A percentile compares a stretch with the other conserved stretches of the same genome.
Conservation (phyloP, 2,797 vertebrate genomes). For the Geotrypetes seraphini region DNA sequence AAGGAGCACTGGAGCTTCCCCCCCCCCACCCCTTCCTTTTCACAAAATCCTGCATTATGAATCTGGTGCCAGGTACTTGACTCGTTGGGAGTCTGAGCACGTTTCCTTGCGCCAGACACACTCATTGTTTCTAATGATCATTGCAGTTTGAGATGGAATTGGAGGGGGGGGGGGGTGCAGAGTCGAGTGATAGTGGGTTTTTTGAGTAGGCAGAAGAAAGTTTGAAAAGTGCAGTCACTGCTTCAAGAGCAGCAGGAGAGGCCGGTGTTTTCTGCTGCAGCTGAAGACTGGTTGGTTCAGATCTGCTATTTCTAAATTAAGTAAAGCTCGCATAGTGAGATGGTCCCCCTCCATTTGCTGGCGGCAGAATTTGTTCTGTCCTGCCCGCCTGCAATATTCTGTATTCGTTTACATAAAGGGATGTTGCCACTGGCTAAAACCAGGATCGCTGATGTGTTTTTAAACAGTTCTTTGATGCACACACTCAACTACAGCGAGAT, state of each 20-base stretch:
- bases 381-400: no score
- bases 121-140: constrained; percentile 54
- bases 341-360: no score
- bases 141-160: constrained; percentile 40
- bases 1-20: constrained; percentile 32
- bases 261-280: no score
- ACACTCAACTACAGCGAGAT: no score
- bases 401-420: no score
- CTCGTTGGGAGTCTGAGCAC: constrained; percentile 36
- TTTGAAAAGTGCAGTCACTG: constrained; percentile 19
- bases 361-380: no score
- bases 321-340: no score
- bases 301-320: no score
- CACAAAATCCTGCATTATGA: constrained; percentile 31
- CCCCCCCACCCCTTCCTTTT: constrained; percentile 16
- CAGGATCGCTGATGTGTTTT: no score
- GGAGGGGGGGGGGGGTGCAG: constrained; percentile 18
- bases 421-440: no score
- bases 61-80: constrained; percentile 42
- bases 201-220: constrained; percentile 18
- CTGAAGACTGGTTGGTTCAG: no score
- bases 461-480: no score
- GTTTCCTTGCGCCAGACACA: constrained; percentile 42
- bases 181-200: constrained; percentile 28
- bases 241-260: constrained; percentile 12